Evolutionary conservation across 2,797 vertebrate species (phyloP), one percentile per base, ranked within the genome.

Genomic region (Nothura maculosa): DNA sequence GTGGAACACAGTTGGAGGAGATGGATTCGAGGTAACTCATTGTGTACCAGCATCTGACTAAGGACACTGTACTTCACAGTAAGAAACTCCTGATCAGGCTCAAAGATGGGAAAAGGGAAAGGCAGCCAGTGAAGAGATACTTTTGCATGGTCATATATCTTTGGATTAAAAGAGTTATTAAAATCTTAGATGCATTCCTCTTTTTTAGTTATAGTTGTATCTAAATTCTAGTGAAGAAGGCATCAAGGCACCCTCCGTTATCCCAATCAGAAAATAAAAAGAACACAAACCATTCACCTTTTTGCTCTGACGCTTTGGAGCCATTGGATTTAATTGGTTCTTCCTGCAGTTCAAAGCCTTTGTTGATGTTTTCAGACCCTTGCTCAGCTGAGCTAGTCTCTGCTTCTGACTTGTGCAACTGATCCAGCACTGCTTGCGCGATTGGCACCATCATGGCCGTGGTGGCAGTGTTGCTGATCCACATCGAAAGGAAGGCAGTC

Each of bases 371-470:
- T 21, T 97, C 97, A 27, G 75, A 61, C 12, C 0, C 58, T 30
- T 34, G 34, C 4, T 0, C n/a, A 6, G 3, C 1, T 4, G 40
- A 0, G 4, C 1, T 30, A 19, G 12, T 19, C 16, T 90, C 75
- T 27, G 66, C 0, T 69, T 98, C 98, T 0, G 98, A 98, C 55
- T 43, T 86, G 48, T 98, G 95, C 70, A 99, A 97, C 97, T 99
- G 98, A 13, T 98, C 88, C 94, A 99, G 96, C 54, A 99, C 98
- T 0, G 99, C 99, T 0, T 98, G 97, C 0, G 98, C 97, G 0
- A 99, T 99, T 81, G 99, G 99, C 67, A 99, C 80, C 99, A 99
- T 99, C 99, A 99, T 99, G 97, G 99, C 99, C 0, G 99, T 98
- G 69, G 99, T 99, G 96, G 99, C 99, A 0, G 99, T 99, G 96